Base-by-base conservation (phyloP, 1,140 invertebrate species). In the Drosophila truncata region DNA sequence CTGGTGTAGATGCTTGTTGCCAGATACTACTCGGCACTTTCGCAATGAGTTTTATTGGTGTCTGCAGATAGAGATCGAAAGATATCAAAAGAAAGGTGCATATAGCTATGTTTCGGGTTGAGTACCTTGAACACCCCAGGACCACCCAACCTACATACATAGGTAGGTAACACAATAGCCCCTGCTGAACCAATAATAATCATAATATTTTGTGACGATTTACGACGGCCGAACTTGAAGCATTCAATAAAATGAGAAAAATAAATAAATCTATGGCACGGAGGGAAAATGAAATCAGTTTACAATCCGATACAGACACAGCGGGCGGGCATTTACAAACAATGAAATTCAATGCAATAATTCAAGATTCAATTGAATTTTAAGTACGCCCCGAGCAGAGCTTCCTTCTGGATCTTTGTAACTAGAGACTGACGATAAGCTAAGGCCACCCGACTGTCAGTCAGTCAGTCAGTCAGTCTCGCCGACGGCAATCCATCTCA, bases 321-420 rank as follows among this genome's bases (percentile, higher is more conserved):
- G 52, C 73, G 75, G 66, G 55, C 46, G 60, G 78, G 76, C 91
- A 91, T 92, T 92, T 92, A 92, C 91, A 92, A 92, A 92, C 91
- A 92, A 92, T 92, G 91, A 91, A 91, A 91, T 92, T 91, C 91
- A 91, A 92, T 91, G 83, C 91, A 92, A 92, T 91, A 87, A 91
- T 85, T 92, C 91, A 91, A 92, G 82, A 91, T 92, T 91, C 91
- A 91, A 92, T 92, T 91, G 91, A 92, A 92, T 92, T 87, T 92
- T 91, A 91, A 92, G 91, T 88, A 91, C 74, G 79, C 78, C 64
- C 64, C 74, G 64, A 62, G 58, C 74, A 41, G 49, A 46, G 71
- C 74, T 61, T 58, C 70, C 65, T 78, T 70, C 55, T 63, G 59
- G 63, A 61, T 74, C 55, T 69, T 49, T 64, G 64, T 60, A 67